Percentiles rank a stretch among this genome's conserved stretches.
These are phyloP conservation scores for Leptinotarsa lineolata DNA, from an alignment of 1,140 invertebrate genomes.

Conservation along the genomic window DNA sequence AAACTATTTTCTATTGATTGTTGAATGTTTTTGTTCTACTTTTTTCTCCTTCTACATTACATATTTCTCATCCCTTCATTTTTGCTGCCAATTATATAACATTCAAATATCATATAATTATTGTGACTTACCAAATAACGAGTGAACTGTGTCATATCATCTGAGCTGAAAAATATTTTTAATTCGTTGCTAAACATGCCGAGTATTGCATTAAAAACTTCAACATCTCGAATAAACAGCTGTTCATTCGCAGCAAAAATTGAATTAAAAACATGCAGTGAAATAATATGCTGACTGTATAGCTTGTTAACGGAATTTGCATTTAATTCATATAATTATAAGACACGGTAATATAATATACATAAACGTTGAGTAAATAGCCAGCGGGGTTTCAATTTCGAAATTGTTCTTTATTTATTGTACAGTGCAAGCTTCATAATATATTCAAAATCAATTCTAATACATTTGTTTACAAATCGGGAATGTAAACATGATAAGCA, in stretches of 20 bases:
- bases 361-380: conserved; percentile 4
- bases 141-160: too few species aligned
- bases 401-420: neutral
- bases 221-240: neutral
- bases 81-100: too few species aligned
- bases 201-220: too few species aligned
- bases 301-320: neutral
- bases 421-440: neutral
- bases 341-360: conserved; percentile 6
- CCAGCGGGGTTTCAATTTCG: neutral
- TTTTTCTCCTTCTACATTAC: too few species aligned
- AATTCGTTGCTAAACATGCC: too few species aligned
- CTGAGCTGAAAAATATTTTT: too few species aligned
- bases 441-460: conserved; percentile 4
- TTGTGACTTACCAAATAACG: too few species aligned
- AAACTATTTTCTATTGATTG: too few species aligned
- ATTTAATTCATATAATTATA: conserved; percentile 9
- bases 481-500: neutral
- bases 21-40: too few species aligned
- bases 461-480: conserved; percentile 1
- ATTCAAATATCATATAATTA: too few species aligned
- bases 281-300: neutral
- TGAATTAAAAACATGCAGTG: neutral
- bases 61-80: too few species aligned
- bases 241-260: conserved; percentile 3